phyloP scores from a whole-genome alignment of 2,113 vertebrate species.

The Notechis scutatus region DNA sequence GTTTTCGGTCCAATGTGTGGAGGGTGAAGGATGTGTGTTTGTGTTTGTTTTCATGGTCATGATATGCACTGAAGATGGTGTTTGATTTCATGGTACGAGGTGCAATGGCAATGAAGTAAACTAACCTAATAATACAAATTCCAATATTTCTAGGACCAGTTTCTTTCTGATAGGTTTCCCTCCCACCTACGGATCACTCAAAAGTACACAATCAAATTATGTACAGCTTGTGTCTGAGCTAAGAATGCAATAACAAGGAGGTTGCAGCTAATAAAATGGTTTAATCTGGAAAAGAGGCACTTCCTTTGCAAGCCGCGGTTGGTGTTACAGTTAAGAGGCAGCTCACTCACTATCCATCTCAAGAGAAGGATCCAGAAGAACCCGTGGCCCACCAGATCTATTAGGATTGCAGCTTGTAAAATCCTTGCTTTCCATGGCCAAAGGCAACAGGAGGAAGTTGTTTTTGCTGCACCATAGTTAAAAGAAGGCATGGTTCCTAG shows the following conservation, averaged over 20 bases:
- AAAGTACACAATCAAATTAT: not conserved
- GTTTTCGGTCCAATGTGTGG: too few relatives aligned
- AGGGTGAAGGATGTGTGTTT: too few relatives aligned
- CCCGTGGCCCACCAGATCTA: too few relatives aligned
- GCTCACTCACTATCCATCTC: not conserved
- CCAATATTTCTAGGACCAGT: not conserved
- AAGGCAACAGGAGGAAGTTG: not conserved
- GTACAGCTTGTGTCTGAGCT: not conserved
- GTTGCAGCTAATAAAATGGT: not conserved
- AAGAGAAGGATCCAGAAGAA: not conserved
- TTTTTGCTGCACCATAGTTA: not conserved
- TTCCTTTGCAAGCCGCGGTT: not conserved
- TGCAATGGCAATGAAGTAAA: too few relatives aligned
- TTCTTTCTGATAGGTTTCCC: not conserved
- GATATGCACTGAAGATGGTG: too few relatives aligned
- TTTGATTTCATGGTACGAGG: too few relatives aligned
- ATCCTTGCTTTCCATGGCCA: too few relatives aligned
- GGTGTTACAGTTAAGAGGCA: not conserved
- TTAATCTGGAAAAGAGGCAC: not conserved
- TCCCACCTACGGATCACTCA: too few relatives aligned
- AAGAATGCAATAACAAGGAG: not conserved
- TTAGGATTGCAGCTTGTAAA: too few relatives aligned
- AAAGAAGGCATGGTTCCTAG: not conserved
- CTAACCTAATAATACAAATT: not conserved
- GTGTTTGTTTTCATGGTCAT: too few relatives aligned